These are phyloP conservation scores for Xenentodon cancila DNA, from an alignment of 2,797 vertebrate genomes.

Conservation along the genomic window DNA sequence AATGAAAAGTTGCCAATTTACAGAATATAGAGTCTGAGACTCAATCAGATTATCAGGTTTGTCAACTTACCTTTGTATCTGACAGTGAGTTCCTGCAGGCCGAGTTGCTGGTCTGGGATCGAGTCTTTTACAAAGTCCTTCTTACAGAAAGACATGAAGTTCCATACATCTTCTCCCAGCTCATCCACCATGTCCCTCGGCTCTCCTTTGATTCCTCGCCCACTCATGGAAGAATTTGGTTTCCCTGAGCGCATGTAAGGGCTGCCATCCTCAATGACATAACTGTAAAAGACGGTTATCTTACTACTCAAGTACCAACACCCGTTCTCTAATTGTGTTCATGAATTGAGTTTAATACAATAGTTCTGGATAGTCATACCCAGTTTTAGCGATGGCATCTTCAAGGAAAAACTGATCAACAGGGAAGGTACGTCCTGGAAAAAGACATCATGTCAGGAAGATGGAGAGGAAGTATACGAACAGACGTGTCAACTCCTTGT, in stretches of 20 bases:
- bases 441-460: slow-evolving; percentile 5
- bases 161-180: slow-evolving; percentile 86
- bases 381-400: slow-evolving; percentile 89
- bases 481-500: background rate
- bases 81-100: slow-evolving; percentile 87
- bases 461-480: fast-evolving
- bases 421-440: slow-evolving; percentile 91
- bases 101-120: slow-evolving; percentile 92
- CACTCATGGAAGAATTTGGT: slow-evolving; percentile 71
- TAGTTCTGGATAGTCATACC: slow-evolving; percentile 74
- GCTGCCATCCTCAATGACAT: slow-evolving; percentile 91
- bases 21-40: background rate
- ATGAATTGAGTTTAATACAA: background rate
- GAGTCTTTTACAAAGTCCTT: slow-evolving; percentile 86
- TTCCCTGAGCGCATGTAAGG: slow-evolving; percentile 89
- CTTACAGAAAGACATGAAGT: slow-evolving; percentile 81
- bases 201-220: slow-evolving; percentile 54
- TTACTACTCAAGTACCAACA: background rate
- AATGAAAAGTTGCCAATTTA: background rate
- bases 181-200: slow-evolving; percentile 83
- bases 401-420: slow-evolving; percentile 97
- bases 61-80: slow-evolving; percentile 87
- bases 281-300: slow-evolving; percentile 74
- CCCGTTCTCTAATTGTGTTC: background rate
- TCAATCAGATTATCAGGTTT: background rate